These are phyloP conservation scores for Pseudonaja textilis DNA, from an alignment of 2,113 vertebrate genomes.

Conservation along the genomic window DNA sequence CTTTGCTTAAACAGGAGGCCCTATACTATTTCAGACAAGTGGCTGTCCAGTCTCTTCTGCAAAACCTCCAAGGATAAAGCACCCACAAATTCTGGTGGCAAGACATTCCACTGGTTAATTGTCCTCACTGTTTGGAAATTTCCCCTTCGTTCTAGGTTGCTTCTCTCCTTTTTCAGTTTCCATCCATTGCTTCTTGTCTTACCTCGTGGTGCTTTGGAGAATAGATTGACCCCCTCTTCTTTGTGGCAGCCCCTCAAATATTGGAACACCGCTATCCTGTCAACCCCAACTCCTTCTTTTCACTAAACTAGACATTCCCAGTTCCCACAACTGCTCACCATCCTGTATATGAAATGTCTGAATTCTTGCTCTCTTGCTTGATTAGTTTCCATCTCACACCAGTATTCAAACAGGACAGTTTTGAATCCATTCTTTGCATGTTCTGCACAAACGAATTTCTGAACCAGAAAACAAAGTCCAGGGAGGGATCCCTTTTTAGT, in stretches of 20 bases:
- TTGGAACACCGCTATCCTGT: background rate
- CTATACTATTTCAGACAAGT: background rate
- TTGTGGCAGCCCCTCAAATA: background rate
- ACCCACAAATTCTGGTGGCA: background rate
- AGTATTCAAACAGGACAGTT: background rate
- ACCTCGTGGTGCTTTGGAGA: background rate
- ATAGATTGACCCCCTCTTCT: background rate
- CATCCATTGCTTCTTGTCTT: background rate
- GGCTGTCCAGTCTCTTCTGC: background rate
- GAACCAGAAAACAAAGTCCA: background rate
- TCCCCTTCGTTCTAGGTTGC: background rate
- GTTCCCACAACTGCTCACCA: background rate
- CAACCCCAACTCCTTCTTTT: background rate
- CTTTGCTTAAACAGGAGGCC: rapidly evolving
- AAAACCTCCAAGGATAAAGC: background rate
- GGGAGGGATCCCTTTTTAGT: background rate
- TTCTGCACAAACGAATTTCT: background rate
- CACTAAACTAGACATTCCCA: background rate
- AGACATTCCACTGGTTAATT: background rate
- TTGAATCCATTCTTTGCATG: background rate
- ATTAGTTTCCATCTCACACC: background rate
- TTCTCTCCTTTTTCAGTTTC: background rate
- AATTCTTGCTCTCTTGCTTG: background rate
- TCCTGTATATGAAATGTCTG: background rate
- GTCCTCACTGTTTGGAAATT: background rate